Base-by-base conservation (phyloP, 2,113 vertebrate genomes). In the Hymenochirus boettgeri region DNA sequence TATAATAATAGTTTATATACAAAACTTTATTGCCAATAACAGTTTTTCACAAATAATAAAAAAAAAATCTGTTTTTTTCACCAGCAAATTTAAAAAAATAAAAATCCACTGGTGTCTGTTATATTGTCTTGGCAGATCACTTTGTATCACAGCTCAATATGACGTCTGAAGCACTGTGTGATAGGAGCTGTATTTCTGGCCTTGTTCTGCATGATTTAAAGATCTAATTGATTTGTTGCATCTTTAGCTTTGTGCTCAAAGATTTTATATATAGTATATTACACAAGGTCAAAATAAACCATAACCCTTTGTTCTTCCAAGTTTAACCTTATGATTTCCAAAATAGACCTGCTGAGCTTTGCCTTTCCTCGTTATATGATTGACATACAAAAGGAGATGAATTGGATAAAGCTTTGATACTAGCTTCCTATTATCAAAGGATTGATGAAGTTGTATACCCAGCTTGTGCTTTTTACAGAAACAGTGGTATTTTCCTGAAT, bases 171-270 rank as follows among this genome's bases (percentile, higher is more conserved):
- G 56, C 56, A 37, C 46, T 67, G 55, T 58, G 46, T 51, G 56
- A 59, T 53, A 59, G 31, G 48, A 59, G 64, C 22, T 59, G 47
- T 52, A 67, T 59, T 67, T 53, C 64, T 59, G 56, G 45, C 64
- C 64, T 67, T 59, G 56, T 67, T 67, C 56, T 66, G 54, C 64
- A 67, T 67, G 62, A 60, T 65, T 71, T 71, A 59, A 71, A 65
- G 61, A 60, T 64, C 55, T 65, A 71, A 71, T 65, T 65, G 62
- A 71, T 65, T 60, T 58, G 51, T 46, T 59, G 54, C 56, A 27
- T 59, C 46, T 66, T 29, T 52, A 67, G 31, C 56, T 59, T 67
- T 67, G 64, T 59, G 58, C 39, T 60, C 56, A 54, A 54, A 60
- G 61, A 50, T 65, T 62, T 64, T 65, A 65, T 71, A 46, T 63